Conservation (phyloP, 2,797 vertebrate genomes). For the Salmo trutta region DNA sequence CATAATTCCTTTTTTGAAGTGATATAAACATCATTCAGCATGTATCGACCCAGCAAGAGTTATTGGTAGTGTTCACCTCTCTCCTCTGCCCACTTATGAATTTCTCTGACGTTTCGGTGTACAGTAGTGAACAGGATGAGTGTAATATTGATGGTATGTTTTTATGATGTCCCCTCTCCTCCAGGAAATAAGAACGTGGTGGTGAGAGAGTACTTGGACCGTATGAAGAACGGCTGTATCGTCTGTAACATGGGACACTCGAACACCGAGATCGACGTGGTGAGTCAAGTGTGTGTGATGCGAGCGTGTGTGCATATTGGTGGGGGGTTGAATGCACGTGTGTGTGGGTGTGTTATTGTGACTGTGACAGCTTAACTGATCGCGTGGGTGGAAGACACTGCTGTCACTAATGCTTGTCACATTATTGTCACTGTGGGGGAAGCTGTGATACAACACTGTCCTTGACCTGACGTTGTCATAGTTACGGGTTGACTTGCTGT, state of each 20-base stretch:
- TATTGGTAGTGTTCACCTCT: slow-evolving; percentile 66
- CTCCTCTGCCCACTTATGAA: neutral
- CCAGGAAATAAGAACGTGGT: slow-evolving; percentile 98
- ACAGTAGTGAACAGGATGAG: neutral
- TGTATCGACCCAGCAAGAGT: neutral
- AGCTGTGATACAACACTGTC: neutral
- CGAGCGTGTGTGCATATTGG: neutral
- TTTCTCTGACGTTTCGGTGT: slow-evolving; percentile 35
- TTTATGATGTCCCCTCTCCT: slow-evolving; percentile 65
- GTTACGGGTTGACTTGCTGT: neutral
- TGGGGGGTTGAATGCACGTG: neutral
- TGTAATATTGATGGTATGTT: neutral
- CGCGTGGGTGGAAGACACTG: neutral
- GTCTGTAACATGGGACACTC: slow-evolving; percentile 99
- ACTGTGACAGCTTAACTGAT: neutral
- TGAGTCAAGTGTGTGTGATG: slow-evolving; percentile 68
- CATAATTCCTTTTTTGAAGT: slow-evolving; percentile 50
- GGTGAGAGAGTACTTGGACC: slow-evolving; percentile 90
- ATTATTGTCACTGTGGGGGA: neutral
- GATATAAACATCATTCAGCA: no score
- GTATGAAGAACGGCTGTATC: slow-evolving; percentile 98
- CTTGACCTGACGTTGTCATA: neutral
- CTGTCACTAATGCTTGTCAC: neutral
- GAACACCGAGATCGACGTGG: slow-evolving; percentile 98
- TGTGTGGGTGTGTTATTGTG: neutral